A percentile compares a stretch with the other conserved stretches of the same genome.
Conservation (phyloP, 2,888 invertebrate species). For the Drosophila monieri region DNA sequence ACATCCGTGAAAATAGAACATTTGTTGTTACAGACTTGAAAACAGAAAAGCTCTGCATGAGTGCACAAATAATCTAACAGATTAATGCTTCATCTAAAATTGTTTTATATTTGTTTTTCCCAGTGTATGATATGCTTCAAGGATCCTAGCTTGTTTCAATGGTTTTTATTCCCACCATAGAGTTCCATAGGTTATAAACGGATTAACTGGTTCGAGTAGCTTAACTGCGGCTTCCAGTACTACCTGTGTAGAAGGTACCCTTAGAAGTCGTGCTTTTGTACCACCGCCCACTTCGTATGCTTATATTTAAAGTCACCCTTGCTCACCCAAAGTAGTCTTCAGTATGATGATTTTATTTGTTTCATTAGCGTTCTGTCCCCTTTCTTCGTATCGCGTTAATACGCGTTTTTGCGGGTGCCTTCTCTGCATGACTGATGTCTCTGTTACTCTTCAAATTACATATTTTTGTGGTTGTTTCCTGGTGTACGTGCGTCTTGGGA, state of each 20-base stretch:
- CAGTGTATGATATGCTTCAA: background rate
- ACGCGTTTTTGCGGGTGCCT: constrained; percentile 56
- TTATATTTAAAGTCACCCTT: constrained; percentile 36
- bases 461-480: constrained; percentile 76
- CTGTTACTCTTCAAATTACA: constrained; percentile 69
- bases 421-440: constrained; percentile 50
- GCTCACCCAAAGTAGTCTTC: constrained; percentile 1
- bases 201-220: constrained; percentile 52
- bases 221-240: constrained; percentile 2
- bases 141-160: constrained; percentile 51
- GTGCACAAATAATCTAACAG: too few species aligned
- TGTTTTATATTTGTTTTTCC: too few species aligned
- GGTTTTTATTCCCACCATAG: constrained; percentile 62
- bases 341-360: constrained; percentile 49
- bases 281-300: constrained; percentile 15
- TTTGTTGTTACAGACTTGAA: too few species aligned
- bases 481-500: constrained; percentile 71
- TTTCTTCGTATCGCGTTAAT: constrained; percentile 43
- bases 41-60: too few species aligned
- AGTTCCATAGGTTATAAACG: constrained; percentile 52
- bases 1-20: too few species aligned
- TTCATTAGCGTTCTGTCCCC: constrained; percentile 55
- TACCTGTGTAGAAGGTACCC: constrained; percentile 7
- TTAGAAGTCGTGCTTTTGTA: constrained; percentile 19
- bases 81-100: too few species aligned